Conservation (phyloP, 2,797 vertebrate species). For the Peromyscus nudipes region DNA sequence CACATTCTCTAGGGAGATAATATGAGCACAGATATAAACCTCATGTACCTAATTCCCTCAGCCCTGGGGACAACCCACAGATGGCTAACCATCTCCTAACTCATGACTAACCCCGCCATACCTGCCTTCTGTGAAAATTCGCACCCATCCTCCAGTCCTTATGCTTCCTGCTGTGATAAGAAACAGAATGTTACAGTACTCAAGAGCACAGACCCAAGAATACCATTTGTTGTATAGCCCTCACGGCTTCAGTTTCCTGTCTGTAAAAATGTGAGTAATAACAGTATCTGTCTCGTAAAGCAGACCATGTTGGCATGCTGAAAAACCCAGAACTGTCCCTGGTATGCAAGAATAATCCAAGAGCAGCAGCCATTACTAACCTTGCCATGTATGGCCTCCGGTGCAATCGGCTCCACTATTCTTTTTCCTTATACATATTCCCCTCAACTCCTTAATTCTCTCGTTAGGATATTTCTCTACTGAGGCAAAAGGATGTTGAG, state of each 20-base stretch:
- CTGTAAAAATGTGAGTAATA: neutral
- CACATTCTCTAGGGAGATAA: conserved; percentile 7
- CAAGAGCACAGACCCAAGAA: neutral
- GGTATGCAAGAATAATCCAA: neutral
- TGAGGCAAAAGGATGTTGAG: neutral
- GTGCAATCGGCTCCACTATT: neutral
- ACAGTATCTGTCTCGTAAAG: neutral
- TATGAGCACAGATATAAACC: neutral
- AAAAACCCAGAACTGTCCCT: neutral
- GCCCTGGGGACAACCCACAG: neutral
- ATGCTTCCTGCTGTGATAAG: neutral
- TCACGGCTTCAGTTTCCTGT: neutral
- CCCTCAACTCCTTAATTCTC: neutral
- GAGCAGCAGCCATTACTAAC: neutral
- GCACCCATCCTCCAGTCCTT: neutral
- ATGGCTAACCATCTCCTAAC: neutral
- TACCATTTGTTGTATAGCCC: neutral
- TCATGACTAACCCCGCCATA: neutral
- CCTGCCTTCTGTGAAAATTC: neutral
- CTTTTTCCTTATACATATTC: neutral
- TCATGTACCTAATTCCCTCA: neutral
- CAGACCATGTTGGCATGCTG: neutral
- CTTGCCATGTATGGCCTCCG: neutral
- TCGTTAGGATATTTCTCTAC: neutral
- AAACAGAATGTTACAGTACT: neutral